Evolutionary conservation across 2,888 invertebrate genomes (phyloP), one percentile per base, ranked within the genome.

Genomic region (Bhutanitis thaidina): DNA sequence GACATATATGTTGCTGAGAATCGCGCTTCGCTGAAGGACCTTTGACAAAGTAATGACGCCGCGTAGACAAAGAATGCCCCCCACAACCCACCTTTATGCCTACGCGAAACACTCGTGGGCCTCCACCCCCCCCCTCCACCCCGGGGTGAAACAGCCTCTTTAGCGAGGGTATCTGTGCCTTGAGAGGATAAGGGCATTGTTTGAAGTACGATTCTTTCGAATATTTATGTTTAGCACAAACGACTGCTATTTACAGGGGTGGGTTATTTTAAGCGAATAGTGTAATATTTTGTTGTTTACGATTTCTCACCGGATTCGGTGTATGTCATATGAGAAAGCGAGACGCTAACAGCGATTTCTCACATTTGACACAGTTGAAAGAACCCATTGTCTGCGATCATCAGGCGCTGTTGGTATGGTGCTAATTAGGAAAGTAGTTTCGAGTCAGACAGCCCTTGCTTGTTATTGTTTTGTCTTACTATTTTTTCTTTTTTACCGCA

Each of bases 31-130:
- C 62, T 55, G 61, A 84, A n/a, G 85, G 79, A 83, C 82, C 82
- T 87, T 84, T 83, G 83, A 84, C 83, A 82, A 85, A 87, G 87
- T 86, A 86, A 86, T 84, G 85, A 83, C 77, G 77, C 68, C 64
- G 74, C 62, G 69, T 64, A 81, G 82, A 86, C 84, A 85, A 86
- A 81, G 76, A 63, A 54, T 55, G 54, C 54, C 59, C 56, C 59
- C 56, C 54, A 20, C 20, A 3, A 60, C 55, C 60, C 56, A 62
- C 57, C 55, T 55, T 27, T 58, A 60, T 55, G 55, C 40, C 30
- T 20, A 25, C 8, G 7, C 20, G 60, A 62, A 58, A 51, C 53
- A 55, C 47, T 51, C 30, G 10, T 34, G 5, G 43, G 49, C 49
- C 54, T n/a, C n/a, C n/a, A n/a, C n/a, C n/a, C n/a, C n/a, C n/a